These are phyloP conservation scores for Drosophila pseudoobscura DNA, from an alignment of 1,140 invertebrate genomes.

Conservation along the genomic window DNA sequence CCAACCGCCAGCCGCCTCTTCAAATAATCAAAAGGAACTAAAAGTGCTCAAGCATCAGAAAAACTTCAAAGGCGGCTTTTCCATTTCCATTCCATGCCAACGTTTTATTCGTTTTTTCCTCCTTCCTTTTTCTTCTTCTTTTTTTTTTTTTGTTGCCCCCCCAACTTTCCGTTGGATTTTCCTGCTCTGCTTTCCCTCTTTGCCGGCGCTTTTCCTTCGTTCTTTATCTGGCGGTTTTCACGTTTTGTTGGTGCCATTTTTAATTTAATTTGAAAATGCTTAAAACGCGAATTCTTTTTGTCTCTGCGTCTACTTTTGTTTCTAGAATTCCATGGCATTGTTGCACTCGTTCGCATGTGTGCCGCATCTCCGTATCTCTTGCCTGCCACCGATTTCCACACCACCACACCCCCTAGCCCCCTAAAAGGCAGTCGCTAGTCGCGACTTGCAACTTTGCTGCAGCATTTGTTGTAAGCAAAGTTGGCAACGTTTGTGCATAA, in stretches of 20 bases:
- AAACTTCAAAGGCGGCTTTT: conserved; percentile 56
- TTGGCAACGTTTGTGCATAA: conserved; percentile 80
- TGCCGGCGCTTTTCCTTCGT: not conserved
- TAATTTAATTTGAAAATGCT: conserved; percentile 78
- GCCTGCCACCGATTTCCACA: not conserved
- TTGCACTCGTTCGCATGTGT: conserved; percentile 18
- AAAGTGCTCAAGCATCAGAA: conserved; percentile 44
- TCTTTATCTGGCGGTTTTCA: conserved; percentile 27
- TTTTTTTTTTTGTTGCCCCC: not conserved
- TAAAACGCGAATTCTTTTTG: conserved; percentile 63
- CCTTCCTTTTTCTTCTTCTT: no score
- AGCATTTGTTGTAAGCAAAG: conserved; percentile 61
- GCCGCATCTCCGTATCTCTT: conserved; percentile 33
- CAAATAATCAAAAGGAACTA: conserved; percentile 50
- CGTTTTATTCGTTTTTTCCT: conserved; percentile 5
- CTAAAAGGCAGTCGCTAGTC: conserved; percentile 51
- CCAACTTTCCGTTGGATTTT: conserved; percentile 6
- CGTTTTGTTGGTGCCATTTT: conserved; percentile 57
- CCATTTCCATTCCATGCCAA: conserved; percentile 25
- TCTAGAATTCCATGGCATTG: conserved; percentile 37
- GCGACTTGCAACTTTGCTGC: conserved; percentile 47
- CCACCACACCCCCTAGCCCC: no score
- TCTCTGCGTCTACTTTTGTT: conserved; percentile 34
- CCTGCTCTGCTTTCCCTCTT: not conserved
- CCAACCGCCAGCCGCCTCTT: conserved; percentile 17